Base-by-base conservation (phyloP, 2,888 invertebrate genomes). In the Lasiommata megera region DNA sequence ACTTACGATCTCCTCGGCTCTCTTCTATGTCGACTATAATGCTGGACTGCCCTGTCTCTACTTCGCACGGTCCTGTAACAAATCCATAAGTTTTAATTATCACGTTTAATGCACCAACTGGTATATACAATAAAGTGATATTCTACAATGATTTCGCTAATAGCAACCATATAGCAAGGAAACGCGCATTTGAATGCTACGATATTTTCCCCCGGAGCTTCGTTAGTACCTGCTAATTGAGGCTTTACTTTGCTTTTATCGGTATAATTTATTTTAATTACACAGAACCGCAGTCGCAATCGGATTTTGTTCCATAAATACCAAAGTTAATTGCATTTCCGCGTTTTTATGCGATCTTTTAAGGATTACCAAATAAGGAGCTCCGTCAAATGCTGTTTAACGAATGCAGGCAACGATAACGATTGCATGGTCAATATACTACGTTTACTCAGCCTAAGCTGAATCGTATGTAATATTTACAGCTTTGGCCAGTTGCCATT, bases 1-100 rank as follows among this genome's bases (percentile, higher is more conserved):
- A 95, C 96, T 96, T 92, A 97, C 97, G 95, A 72, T 93, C 92
- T 67, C 95, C 96, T 82, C 94, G 92, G 80, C 97, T 97, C 83
- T 97, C 97, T 82, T 96, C 96, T 67, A 97, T 96, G 78, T 97
- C 97, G 68, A 97, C 92, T 73, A 97, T 97, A 65, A 97, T 96
- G 79, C 96, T 97, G 34, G 96, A 95, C 75, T 96, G 95, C 36
- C 96, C 96, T 58, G 94, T 95, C 90, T 96, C 96, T 72, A 96
- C 95, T 82, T 97, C 96, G 87, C 97, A 97, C 82, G 91, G 88
- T 71, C 91, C 91, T 91, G 79, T 14, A 77, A 79, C 12, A 52
- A 23, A 31, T 29, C 29, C 0, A 37, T 17, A 47, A 48, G 16
- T 16, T 31, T 46, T 1, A 28, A 29, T 31, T 46, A 31, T 31